phyloP scores from a whole-genome alignment of 2,888 invertebrate species.

The Euzophera pinguis region DNA sequence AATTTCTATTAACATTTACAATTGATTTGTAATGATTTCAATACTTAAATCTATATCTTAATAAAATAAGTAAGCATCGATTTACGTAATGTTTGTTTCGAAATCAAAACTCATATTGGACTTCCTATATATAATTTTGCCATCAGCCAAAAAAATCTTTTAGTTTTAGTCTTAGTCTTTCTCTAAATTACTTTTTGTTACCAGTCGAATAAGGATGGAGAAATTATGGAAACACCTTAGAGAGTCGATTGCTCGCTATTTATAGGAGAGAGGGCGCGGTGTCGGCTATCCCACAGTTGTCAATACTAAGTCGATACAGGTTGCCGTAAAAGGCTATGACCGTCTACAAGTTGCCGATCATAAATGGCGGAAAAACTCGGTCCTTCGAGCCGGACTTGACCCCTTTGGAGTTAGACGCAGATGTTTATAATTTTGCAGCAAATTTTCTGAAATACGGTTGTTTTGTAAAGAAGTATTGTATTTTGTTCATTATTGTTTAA shows the following conservation, averaged over 20 bases:
- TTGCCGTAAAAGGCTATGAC: slow-evolving; percentile 67
- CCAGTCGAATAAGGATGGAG: slow-evolving; percentile 49
- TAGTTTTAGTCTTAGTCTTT: slow-evolving; percentile 25
- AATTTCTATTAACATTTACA: too few relatives aligned
- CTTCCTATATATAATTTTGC: too few relatives aligned
- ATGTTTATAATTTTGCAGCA: slow-evolving; percentile 29
- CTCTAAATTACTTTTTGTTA: slow-evolving; percentile 14
- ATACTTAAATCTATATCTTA: too few relatives aligned
- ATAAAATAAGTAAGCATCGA: too few relatives aligned
- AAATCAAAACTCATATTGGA: too few relatives aligned
- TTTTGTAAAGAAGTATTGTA: too few relatives aligned
- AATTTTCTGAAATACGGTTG: too few relatives aligned
- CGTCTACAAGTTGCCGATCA: slow-evolving; percentile 56
- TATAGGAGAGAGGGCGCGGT: slow-evolving; percentile 50
- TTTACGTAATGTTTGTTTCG: too few relatives aligned
- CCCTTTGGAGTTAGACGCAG: slow-evolving; percentile 46
- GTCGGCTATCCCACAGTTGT: slow-evolving; percentile 74
- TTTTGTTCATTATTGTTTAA: too few relatives aligned
- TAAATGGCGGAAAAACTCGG: slow-evolving; percentile 70
- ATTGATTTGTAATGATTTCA: too few relatives aligned
- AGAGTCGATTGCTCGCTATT: slow-evolving; percentile 44
- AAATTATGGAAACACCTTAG: slow-evolving; percentile 64
- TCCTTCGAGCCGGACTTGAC: slow-evolving; percentile 70
- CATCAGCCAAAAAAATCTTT: too few relatives aligned
- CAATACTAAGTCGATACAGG: slow-evolving; percentile 59